Evolutionary conservation across 1,140 invertebrate genomes (phyloP).

Genomic region (Trichonephila clavata): DNA sequence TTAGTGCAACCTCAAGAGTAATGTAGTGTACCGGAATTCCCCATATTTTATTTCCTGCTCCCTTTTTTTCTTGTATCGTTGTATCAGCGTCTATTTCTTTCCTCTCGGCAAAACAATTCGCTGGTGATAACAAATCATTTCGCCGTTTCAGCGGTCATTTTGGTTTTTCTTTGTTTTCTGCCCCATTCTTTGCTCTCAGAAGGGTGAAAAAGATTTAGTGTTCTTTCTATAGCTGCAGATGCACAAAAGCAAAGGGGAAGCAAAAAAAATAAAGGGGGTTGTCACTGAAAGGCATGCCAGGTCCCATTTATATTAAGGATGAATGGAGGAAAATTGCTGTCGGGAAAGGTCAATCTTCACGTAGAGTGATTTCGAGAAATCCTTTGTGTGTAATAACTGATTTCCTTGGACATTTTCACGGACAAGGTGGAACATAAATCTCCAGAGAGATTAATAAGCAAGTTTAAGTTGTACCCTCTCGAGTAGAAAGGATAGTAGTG

Average conservation of each 20-base stretch:
- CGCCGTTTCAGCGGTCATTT: slow-evolving; percentile 57
- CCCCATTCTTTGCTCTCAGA: slow-evolving; percentile 9
- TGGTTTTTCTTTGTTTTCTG: slow-evolving; percentile 28
- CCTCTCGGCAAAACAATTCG: slow-evolving; percentile 54
- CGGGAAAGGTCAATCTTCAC: neutral
- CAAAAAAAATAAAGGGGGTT: neutral
- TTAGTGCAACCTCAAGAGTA: slow-evolving; percentile 64
- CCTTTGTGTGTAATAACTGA: neutral
- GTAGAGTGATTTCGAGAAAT: slow-evolving; percentile 10
- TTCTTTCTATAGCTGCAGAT: slow-evolving; percentile 19
- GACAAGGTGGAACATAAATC: neutral
- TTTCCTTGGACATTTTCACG: neutral
- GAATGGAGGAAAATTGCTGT: neutral
- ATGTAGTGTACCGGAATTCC: slow-evolving; percentile 67
- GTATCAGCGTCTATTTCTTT: slow-evolving; percentile 30
- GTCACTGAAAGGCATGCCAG: slow-evolving; percentile 35
- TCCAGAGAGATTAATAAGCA: neutral
- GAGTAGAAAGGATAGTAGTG: no score
- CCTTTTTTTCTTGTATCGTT: slow-evolving; percentile 55
- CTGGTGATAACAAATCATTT: slow-evolving; percentile 70
- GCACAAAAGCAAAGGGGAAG: neutral
- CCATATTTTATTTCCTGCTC: slow-evolving; percentile 54
- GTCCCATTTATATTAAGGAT: slow-evolving; percentile 22
- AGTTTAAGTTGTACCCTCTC: no score
- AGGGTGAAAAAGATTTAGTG: slow-evolving; percentile 51